A percentile compares a stretch with the other conserved stretches of the same genome.
phyloP scores from a whole-genome alignment of 2,113 vertebrate species.

The Cromileptes altivelis region DNA sequence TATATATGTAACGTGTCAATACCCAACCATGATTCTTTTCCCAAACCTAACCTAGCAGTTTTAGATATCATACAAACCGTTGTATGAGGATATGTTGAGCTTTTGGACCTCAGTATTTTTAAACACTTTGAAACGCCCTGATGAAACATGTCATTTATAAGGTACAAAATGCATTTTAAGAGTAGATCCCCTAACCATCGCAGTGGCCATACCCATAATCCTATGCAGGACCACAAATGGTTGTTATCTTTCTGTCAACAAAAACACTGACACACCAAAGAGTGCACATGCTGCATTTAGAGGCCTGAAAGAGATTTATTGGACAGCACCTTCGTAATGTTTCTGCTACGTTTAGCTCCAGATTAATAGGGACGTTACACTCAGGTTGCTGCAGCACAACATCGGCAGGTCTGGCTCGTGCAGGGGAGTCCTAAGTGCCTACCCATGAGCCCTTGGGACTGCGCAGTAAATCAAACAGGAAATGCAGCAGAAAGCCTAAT shows the following conservation, averaged over 20 bases:
- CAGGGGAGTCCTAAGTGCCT: constrained; percentile 70
- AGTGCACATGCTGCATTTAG: constrained; percentile 18
- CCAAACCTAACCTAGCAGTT: too few species aligned
- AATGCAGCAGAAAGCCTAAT: constrained; percentile 84
- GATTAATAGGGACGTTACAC: constrained; percentile 67
- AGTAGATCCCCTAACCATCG: neutral
- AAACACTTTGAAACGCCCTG: too few species aligned
- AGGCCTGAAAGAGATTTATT: constrained; percentile 49
- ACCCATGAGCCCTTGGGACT: constrained; percentile 79
- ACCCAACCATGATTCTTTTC: too few species aligned
- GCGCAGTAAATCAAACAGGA: constrained; percentile 84
- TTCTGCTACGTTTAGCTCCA: constrained; percentile 66
- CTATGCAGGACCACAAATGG: neutral
- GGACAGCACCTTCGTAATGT: constrained; percentile 43
- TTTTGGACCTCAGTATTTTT: too few species aligned
- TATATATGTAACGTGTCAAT: too few species aligned
- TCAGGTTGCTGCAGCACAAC: constrained; percentile 68
- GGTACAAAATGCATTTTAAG: neutral
- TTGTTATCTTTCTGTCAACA: constrained; percentile 24
- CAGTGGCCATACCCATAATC: neutral
- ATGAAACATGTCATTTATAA: neutral
- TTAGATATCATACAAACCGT: too few species aligned
- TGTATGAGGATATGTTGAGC: too few species aligned
- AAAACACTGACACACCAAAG: neutral
- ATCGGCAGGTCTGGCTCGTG: constrained; percentile 62